These are phyloP conservation scores for Hepsetus odoe DNA, from an alignment of 2,113 vertebrate genomes.

Conservation along the genomic window DNA sequence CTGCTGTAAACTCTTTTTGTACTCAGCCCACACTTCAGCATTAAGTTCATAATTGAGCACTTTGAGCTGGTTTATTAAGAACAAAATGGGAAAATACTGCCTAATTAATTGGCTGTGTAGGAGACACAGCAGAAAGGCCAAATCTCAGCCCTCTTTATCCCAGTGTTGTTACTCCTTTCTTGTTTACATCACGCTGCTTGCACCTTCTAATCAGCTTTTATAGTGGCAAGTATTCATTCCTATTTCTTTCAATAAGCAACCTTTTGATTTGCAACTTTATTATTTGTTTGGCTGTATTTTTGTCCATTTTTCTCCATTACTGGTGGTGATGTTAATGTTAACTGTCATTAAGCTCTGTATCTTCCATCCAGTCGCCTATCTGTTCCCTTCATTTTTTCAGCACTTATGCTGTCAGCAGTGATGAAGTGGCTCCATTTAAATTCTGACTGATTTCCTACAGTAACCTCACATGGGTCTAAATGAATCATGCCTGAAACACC, in stretches of 20 bases:
- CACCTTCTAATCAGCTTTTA: neutral
- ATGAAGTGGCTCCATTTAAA: conserved; percentile 35
- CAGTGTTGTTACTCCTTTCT: neutral
- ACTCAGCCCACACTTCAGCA: neutral
- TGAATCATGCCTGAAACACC: conserved; percentile 25
- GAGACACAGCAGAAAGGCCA: neutral
- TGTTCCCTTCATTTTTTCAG: conserved; percentile 2
- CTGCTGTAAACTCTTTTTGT: neutral
- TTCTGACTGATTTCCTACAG: conserved; percentile 27
- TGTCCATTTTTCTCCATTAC: neutral
- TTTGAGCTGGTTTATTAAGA: neutral
- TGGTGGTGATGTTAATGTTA: conserved; percentile 26
- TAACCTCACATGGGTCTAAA: neutral
- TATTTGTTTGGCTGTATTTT: neutral
- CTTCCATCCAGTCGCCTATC: conserved; percentile 5
- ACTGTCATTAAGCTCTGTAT: conserved; percentile 27
- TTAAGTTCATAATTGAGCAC: neutral
- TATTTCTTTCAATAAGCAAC: neutral
- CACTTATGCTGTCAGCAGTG: conserved; percentile 30
- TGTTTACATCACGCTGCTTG: neutral
- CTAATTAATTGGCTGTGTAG: conserved; percentile 2
- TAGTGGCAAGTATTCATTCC: neutral
- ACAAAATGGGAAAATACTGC: neutral
- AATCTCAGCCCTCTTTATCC: neutral
- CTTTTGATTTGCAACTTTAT: neutral